Evolutionary conservation across 2,888 invertebrate species (phyloP).

Genomic region (Perizoma flavofasciatum): DNA sequence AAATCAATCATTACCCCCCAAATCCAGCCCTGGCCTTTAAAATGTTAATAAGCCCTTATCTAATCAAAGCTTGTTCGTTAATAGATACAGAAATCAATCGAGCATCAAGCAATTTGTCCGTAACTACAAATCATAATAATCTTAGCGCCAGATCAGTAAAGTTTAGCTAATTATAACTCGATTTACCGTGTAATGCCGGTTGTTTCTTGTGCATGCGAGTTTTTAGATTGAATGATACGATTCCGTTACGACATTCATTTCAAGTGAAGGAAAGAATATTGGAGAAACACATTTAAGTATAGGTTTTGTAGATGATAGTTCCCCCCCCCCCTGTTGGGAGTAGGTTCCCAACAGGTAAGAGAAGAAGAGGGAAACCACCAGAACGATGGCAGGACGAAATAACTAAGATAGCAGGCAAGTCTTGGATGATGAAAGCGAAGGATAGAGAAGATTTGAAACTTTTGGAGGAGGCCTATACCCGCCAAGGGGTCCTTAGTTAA

Average conservation of each 20-base stretch:
- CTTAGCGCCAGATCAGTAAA: conserved; percentile 26
- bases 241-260: neutral
- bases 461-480: no score
- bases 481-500: no score
- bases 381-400: no score
- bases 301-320: no score
- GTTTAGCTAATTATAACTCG: conserved; percentile 35
- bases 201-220: conserved; percentile 9
- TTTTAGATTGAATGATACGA: conserved; percentile 15
- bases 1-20: conserved; percentile 1
- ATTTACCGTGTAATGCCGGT: conserved; percentile 29
- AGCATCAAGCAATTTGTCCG: conserved; percentile 27
- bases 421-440: no score
- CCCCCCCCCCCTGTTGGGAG: no score
- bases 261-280: neutral
- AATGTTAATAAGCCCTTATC: conserved; percentile 19
- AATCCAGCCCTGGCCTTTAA: conserved; percentile 24
- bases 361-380: no score
- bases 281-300: no score
- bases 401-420: no score
- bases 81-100: conserved; percentile 31
- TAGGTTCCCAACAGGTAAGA: no score
- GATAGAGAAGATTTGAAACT: no score
- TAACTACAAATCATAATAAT: conserved; percentile 34
- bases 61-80: conserved; percentile 34